Evolutionary conservation across 1,140 invertebrate genomes (phyloP).

Genomic region (Drosophila cardini): DNA sequence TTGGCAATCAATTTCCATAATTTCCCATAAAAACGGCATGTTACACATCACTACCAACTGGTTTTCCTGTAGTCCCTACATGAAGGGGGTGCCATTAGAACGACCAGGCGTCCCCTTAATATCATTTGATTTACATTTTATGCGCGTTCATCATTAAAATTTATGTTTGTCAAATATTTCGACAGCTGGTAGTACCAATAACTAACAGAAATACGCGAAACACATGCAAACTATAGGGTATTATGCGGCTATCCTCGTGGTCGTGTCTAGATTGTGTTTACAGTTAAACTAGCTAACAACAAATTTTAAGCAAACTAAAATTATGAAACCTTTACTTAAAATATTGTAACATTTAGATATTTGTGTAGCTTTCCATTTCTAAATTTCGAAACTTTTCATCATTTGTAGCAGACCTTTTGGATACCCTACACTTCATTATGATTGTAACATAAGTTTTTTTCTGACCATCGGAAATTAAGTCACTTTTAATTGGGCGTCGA

Average conservation of each 20-base stretch:
- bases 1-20: slow-evolving; percentile 80
- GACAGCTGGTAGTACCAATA: slow-evolving; percentile 55
- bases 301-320: too few relatives aligned
- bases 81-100: slow-evolving; percentile 55
- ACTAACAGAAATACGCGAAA: slow-evolving; percentile 11
- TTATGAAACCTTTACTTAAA: too few relatives aligned
- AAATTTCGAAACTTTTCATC: not conserved
- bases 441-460: slow-evolving; percentile 57
- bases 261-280: not conserved
- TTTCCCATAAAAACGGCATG: slow-evolving; percentile 77
- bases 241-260: not conserved
- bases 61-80: not conserved
- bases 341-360: too few relatives aligned
- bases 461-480: slow-evolving; percentile 69
- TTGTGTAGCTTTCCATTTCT: too few relatives aligned
- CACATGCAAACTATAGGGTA: not conserved
- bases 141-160: slow-evolving; percentile 75
- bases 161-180: slow-evolving; percentile 58
- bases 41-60: slow-evolving; percentile 42
- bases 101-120: slow-evolving; percentile 66
- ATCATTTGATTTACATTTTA: slow-evolving; percentile 76
- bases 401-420: not conserved
- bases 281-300: too few relatives aligned
- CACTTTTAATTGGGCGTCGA: slow-evolving; percentile 68
- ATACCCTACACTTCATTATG: slow-evolving; percentile 21